Percentiles rank a stretch among this genome's conserved stretches.
These are phyloP conservation scores for Mesocentrotus franciscanus DNA, from an alignment of 53 echinoderm and acorn worm genomes.

Conservation along the genomic window DNA sequence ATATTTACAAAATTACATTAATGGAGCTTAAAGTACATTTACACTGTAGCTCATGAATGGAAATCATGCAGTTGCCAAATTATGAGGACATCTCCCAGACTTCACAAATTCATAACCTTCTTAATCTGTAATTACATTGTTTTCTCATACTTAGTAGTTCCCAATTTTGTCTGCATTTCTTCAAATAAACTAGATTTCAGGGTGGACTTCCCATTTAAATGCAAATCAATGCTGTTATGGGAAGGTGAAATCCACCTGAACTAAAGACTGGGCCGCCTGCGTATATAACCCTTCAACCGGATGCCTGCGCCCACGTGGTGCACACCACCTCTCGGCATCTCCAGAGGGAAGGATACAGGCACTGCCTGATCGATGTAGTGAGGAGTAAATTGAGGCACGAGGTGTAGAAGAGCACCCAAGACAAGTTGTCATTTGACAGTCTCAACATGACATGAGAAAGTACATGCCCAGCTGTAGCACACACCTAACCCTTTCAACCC, in stretches of 20 bases:
- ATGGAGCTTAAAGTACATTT: too few relatives aligned
- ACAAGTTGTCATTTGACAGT: slow-evolving; percentile 29
- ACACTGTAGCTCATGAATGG: too few relatives aligned
- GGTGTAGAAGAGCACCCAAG: slow-evolving; percentile 20
- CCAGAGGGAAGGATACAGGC: not conserved
- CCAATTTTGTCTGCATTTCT: too few relatives aligned
- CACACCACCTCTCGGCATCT: not conserved
- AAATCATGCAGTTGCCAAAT: too few relatives aligned
- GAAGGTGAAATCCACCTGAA: not conserved
- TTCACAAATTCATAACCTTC: too few relatives aligned
- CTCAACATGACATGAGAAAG: slow-evolving; percentile 14
- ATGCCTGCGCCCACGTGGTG: not conserved
- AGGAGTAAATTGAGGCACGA: not conserved
- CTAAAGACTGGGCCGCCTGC: not conserved
- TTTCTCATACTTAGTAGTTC: too few relatives aligned
- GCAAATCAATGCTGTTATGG: not conserved
- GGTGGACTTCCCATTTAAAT: not conserved
- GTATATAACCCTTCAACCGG: not conserved
- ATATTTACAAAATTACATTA: too few relatives aligned
- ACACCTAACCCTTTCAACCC: not conserved
- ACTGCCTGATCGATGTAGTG: slow-evolving; percentile 10
- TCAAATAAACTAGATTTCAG: not conserved
- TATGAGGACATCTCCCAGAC: too few relatives aligned
- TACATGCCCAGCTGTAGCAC: not conserved
- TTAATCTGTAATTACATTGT: too few relatives aligned